Evolutionary conservation across 2,888 invertebrate species (phyloP), one percentile per base, ranked within the genome.

Genomic region (Pollenia angustigena): DNA sequence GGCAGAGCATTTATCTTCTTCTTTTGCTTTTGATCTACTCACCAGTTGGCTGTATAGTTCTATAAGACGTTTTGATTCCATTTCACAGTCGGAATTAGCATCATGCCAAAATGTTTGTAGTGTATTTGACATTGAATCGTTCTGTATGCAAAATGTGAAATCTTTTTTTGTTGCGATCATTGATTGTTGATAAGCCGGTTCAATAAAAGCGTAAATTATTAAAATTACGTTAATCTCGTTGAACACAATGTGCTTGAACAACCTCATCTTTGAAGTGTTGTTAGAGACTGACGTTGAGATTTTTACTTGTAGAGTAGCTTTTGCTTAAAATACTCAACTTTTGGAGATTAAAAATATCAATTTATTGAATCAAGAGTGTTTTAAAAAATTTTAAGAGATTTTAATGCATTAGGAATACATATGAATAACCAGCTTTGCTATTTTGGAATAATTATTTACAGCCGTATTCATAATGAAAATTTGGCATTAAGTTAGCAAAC

Each of bases 51-150:
- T 50, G 52, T 87, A 88, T 1, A 88, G 60, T 10, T 85, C 83
- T 10, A 87, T 83, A 1, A 88, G 76, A 48, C 52, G 58, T 50
- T 69, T 66, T 0, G 87, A 18, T 12, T 88, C 84, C 52, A 85
- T 12, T 44, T 83, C 74, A 64, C 89, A 89, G 4, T 81, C 81
- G 4, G 48, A 8, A 8, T 52, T 72, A 50, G 79, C 78, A n/a
- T 87, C 82, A 46, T 80, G 78, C 87, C 87, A 88, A 75, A 88
- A 88, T 23, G 74, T 82, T 68, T 79, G 72, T 4, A 88, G 8
- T 11, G 81, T 87, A 42, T 54, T 78, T 12, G 81, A 83, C 32
- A 74, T 71, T 44, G 81, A 66, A 58, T 69, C 71, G 44, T 81
- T 64, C 44, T 83, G 50, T 16, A 87, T 50, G 50, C 88, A 88